These are phyloP conservation scores for Eulithis prunata DNA, from an alignment of 2,888 invertebrate genomes.

Conservation along the genomic window DNA sequence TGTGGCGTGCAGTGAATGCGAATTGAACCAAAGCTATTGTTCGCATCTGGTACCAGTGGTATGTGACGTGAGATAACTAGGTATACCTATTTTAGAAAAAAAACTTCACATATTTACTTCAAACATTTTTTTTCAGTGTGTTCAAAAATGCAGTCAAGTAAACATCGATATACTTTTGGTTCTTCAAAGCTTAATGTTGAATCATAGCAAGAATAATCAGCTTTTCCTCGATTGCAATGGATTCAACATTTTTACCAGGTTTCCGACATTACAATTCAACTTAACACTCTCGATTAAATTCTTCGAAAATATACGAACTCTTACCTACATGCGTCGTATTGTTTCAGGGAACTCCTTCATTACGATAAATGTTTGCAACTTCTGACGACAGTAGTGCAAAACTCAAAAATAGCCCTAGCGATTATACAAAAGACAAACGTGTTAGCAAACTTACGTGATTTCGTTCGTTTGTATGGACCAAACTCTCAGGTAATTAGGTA, in stretches of 20 bases:
- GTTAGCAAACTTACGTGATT: conserved; percentile 48
- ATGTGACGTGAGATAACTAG: conserved; percentile 31
- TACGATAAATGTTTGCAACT: conserved; percentile 61
- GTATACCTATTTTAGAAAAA: no score
- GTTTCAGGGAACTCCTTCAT: conserved; percentile 58
- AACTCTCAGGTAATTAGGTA: conserved; percentile 53
- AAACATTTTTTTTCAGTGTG: conserved; percentile 56
- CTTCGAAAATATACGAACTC: neutral
- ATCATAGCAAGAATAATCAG: conserved; percentile 59
- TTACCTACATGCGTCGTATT: neutral
- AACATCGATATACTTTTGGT: conserved; percentile 59
- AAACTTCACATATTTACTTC: neutral
- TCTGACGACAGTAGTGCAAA: conserved; percentile 59
- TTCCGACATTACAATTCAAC: conserved; percentile 8
- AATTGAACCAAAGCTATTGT: conserved; percentile 66
- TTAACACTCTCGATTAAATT: neutral
- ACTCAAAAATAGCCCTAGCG: conserved; percentile 41
- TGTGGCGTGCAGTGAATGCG: conserved; percentile 57
- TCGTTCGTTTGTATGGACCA: conserved; percentile 53
- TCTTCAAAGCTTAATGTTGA: conserved; percentile 61
- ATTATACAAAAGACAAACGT: conserved; percentile 45
- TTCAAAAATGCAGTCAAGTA: conserved; percentile 57
- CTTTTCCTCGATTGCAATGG: conserved; percentile 65
- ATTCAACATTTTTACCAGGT: conserved; percentile 67
- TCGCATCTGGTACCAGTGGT: conserved; percentile 71